Conservation (phyloP, 2,797 vertebrate genomes). For the Champsocephalus gunnari region DNA sequence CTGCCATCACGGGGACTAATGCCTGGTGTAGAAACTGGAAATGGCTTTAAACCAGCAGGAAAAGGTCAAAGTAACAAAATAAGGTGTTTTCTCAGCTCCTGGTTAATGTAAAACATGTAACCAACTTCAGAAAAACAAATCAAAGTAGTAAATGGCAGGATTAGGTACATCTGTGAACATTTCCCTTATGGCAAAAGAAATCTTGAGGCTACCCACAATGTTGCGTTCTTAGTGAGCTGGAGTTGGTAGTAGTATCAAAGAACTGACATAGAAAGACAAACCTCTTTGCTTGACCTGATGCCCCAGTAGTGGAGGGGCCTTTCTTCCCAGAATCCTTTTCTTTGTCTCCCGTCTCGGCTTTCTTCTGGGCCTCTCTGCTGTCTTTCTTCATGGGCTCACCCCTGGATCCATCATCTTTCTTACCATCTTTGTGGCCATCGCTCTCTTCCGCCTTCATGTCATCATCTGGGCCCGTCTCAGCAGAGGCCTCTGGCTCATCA, state of each 20-base stretch:
- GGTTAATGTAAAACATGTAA: slow-evolving; percentile 87
- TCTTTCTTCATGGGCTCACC: slow-evolving; percentile 95
- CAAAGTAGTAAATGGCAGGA: slow-evolving; percentile 88
- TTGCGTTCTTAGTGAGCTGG: slow-evolving; percentile 98
- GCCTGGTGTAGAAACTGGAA: slow-evolving; percentile 86
- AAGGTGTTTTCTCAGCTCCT: slow-evolving; percentile 83
- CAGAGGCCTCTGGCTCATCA: slow-evolving; percentile 91
- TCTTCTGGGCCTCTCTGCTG: slow-evolving; percentile 95
- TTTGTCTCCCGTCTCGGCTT: slow-evolving; percentile 98
- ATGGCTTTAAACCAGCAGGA: slow-evolving; percentile 90
- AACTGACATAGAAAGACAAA: slow-evolving; percentile 99
- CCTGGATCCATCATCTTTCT: slow-evolving; percentile 95
- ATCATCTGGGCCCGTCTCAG: slow-evolving; percentile 92
- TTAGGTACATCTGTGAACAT: slow-evolving; percentile 93
- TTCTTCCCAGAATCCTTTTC: slow-evolving; percentile 99
- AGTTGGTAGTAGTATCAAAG: slow-evolving; percentile 97
- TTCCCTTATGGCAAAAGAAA: slow-evolving; percentile 85
- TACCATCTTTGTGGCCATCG: slow-evolving; percentile 95
- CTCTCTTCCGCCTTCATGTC: slow-evolving; percentile 90
- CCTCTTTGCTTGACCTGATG: slow-evolving; percentile 99
- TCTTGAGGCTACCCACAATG: slow-evolving; percentile 99
- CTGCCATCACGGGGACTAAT: slow-evolving; percentile 93
- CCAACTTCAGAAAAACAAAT: slow-evolving; percentile 89
- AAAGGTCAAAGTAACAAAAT: slow-evolving; percentile 92
- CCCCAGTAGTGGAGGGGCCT: slow-evolving; percentile 98